These are phyloP conservation scores for Heliconius himera DNA, from an alignment of 1,140 invertebrate genomes.

Conservation along the genomic window DNA sequence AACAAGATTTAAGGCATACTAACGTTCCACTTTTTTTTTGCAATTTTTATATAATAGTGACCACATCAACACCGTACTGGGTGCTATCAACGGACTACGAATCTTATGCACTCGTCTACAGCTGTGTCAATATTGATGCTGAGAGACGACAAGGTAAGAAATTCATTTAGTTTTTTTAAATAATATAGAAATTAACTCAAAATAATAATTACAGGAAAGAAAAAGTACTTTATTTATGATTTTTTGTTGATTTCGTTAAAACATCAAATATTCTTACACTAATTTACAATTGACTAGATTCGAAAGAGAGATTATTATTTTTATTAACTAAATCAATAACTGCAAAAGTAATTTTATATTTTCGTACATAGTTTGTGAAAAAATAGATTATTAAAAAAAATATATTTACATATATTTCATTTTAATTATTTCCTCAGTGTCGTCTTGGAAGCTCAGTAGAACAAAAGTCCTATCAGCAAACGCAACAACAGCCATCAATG, in stretches of 20 bases:
- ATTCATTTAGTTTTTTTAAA: not conserved
- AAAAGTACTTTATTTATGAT: too few relatives aligned
- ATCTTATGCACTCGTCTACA: constrained; percentile 64
- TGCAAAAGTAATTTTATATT: too few relatives aligned
- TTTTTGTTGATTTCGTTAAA: too few relatives aligned
- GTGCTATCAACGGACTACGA: constrained; percentile 66
- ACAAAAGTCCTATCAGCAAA: constrained; percentile 33
- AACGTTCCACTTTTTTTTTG: not conserved
- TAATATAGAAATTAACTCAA: too few relatives aligned
- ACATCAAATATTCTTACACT: too few relatives aligned
- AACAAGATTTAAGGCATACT: too few relatives aligned
- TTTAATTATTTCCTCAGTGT: constrained; percentile 15
- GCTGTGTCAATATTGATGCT: constrained; percentile 54
- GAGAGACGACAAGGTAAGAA: constrained; percentile 55
- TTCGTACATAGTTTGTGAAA: too few relatives aligned
- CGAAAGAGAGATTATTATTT: too few relatives aligned
- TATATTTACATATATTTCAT: not conserved
- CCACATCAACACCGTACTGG: constrained; percentile 50
- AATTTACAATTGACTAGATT: too few relatives aligned
- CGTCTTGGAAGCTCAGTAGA: constrained; percentile 37
- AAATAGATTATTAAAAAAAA: not conserved
- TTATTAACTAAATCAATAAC: too few relatives aligned
- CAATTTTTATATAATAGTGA: not conserved
- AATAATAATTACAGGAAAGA: too few relatives aligned
- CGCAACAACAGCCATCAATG: constrained; percentile 49